A percentile compares a stretch with the other conserved stretches of the same genome.
phyloP scores from a whole-genome alignment of 2,113 vertebrate genomes.

The Dicrurus megarhynchus region DNA sequence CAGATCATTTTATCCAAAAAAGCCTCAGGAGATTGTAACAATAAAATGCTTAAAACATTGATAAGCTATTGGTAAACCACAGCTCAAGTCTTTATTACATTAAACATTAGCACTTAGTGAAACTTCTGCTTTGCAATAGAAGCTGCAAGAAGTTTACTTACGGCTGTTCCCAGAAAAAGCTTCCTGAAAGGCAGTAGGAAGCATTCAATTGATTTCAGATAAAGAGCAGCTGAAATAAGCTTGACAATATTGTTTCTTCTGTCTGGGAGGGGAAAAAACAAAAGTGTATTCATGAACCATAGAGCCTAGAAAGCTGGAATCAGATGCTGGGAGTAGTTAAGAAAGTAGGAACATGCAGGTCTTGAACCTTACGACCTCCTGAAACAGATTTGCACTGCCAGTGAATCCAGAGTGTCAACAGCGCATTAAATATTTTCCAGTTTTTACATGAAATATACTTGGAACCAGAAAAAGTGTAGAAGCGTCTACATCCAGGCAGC shows the following conservation, averaged over 20 bases:
- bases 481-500: neutral
- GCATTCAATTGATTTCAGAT: slow-evolving; percentile 13
- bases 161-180: neutral
- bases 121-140: neutral
- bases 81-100: neutral
- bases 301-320: neutral
- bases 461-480: neutral
- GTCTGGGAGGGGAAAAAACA: neutral
- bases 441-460: neutral
- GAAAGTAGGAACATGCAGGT: neutral
- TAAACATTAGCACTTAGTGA: neutral
- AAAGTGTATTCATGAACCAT: neutral
- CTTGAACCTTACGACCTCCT: neutral
- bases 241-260: neutral
- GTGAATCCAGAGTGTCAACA: neutral
- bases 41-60: slow-evolving; percentile 2
- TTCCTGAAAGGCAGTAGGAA: slow-evolving; percentile 30
- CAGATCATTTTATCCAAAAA: neutral
- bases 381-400: neutral
- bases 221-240: neutral
- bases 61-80: neutral
- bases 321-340: neutral
- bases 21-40: neutral
- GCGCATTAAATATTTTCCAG: neutral
- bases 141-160: neutral